phyloP scores from a whole-genome alignment of 2,888 invertebrate genomes.

The Eutolmus rufibarbis region DNA sequence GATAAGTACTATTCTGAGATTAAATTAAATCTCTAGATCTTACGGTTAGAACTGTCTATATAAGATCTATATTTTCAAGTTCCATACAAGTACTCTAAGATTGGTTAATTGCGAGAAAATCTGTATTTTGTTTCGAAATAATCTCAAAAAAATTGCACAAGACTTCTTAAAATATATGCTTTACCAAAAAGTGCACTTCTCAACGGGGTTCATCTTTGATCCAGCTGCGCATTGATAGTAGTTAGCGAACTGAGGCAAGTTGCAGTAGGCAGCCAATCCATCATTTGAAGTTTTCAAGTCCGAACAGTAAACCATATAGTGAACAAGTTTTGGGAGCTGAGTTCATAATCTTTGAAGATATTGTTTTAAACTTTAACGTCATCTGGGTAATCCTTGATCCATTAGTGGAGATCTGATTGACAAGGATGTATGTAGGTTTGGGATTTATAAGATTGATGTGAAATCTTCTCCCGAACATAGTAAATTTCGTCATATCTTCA shows the following conservation, averaged over 20 bases:
- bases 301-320: background rate
- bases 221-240: background rate
- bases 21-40: background rate
- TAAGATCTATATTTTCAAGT: background rate
- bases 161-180: background rate
- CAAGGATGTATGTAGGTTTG: too few species aligned
- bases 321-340: background rate
- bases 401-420: background rate
- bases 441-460: too few species aligned
- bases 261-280: background rate
- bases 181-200: background rate
- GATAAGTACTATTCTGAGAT: too few species aligned
- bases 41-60: background rate
- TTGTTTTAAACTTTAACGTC: background rate
- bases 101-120: background rate
- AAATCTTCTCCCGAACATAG: too few species aligned
- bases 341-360: background rate
- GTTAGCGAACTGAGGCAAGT: background rate
- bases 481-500: too few species aligned
- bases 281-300: background rate
- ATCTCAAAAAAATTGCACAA: background rate
- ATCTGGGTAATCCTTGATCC: background rate
- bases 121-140: background rate
- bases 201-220: background rate
- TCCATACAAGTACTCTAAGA: background rate